phyloP scores from a whole-genome alignment of 2,888 invertebrate species.

The Brachyptera risi region DNA sequence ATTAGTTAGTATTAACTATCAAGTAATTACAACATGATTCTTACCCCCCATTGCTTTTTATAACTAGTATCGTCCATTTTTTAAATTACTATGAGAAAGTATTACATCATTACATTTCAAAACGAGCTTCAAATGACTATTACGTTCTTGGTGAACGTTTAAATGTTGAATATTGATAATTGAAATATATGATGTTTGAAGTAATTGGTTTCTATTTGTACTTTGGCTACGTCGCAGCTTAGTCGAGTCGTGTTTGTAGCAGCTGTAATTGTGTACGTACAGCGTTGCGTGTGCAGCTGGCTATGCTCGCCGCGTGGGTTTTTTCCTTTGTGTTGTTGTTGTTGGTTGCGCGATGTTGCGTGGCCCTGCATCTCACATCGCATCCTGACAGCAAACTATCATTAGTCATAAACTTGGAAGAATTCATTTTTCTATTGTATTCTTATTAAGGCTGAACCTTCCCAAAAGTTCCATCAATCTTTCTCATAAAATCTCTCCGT shows the following conservation, averaged over 20 bases:
- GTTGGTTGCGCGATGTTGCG: background rate
- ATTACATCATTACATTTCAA: background rate
- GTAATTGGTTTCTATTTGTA: background rate
- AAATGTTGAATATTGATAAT: background rate
- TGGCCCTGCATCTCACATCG: slow-evolving; percentile 24
- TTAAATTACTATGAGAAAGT: background rate
- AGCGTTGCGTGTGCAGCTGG: slow-evolving; percentile 17
- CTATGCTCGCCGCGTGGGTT: background rate
- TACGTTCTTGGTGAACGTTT: background rate
- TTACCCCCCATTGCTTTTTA: background rate
- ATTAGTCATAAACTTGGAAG: slow-evolving; percentile 35
- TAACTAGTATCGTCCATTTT: background rate
- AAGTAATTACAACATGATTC: background rate
- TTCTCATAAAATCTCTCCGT: slow-evolving; percentile 24
- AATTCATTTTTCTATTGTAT: slow-evolving; percentile 36
- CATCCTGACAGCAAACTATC: slow-evolving; percentile 34
- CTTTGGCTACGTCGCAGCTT: background rate
- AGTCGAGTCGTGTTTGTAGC: background rate
- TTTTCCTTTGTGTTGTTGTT: slow-evolving; percentile 8
- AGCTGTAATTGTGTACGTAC: slow-evolving; percentile 1
- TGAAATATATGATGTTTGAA: slow-evolving; percentile 3
- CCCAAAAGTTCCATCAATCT: slow-evolving; percentile 32
- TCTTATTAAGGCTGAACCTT: slow-evolving; percentile 34
- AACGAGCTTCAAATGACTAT: background rate
- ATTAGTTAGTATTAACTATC: too few relatives aligned